A percentile compares a stretch with the other conserved stretches of the same genome.
Conservation (phyloP, 2,888 invertebrate species). For the Aphodius granarius region DNA sequence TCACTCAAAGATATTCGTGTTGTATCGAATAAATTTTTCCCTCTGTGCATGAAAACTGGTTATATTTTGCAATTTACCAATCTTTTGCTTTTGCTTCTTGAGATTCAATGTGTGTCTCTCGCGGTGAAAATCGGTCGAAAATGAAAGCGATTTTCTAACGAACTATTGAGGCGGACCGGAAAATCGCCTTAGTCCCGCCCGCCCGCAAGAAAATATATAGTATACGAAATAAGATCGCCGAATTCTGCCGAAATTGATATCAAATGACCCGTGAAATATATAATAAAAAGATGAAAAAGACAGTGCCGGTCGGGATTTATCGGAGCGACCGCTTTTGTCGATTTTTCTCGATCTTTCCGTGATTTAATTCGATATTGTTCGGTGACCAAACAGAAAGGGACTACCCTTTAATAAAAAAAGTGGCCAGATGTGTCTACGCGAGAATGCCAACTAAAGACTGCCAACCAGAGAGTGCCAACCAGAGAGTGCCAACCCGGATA, state of each 20-base stretch:
- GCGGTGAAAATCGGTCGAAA: conserved; percentile 19
- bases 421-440: background rate
- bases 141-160: conserved; percentile 28
- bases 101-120: background rate
- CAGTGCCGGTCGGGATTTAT: background rate
- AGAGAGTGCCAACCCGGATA: too few relatives aligned
- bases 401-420: background rate
- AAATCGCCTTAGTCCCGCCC: conserved; percentile 25
- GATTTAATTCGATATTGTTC: conserved; percentile 6
- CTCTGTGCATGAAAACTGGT: too few relatives aligned
- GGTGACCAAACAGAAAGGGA: background rate
- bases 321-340: background rate
- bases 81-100: background rate
- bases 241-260: conserved; percentile 26
- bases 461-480: too few relatives aligned
- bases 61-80: too few relatives aligned
- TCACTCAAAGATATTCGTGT: too few relatives aligned
- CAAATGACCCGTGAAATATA: conserved; percentile 28
- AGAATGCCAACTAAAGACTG: too few relatives aligned
- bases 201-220: conserved; percentile 13
- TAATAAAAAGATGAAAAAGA: conserved; percentile 19
- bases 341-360: background rate
- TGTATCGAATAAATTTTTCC: too few relatives aligned
- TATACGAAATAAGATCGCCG: conserved; percentile 28
- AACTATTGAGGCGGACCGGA: conserved; percentile 27